Base-by-base conservation (phyloP, 2,113 vertebrate genomes). In the Bettongia penicillata region DNA sequence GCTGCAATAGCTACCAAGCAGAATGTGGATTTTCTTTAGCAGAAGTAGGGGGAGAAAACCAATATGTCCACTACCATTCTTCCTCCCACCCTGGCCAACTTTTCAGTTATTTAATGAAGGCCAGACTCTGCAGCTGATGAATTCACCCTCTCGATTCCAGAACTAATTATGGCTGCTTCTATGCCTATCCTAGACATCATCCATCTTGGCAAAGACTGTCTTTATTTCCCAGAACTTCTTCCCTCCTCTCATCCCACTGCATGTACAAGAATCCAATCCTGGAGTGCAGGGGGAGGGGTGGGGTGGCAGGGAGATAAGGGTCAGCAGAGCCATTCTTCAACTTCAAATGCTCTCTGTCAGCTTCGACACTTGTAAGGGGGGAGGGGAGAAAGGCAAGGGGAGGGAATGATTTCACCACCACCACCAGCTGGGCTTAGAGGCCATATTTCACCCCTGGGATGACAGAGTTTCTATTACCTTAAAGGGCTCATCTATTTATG, bases 401-500 rank as follows among this genome's bases (percentile, higher is more conserved):
- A 12, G 94, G 93, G 94, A 95, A 52, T 2, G 93, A 93, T 91
- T 0, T 93, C 53, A 89, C 95, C 97, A 96, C 96, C 96, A 94
- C 93, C 96, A 97, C 97, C n/a, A 0, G 0, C 0, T 3, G 95
- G 95, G 95, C 19, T 92, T n/a, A 0, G 95, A 92, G 94, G 94
- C 98, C 95, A 97, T 99, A 98, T 98, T 98, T 98, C 98, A 98
- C 95, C 91, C 94, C 89, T 10, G 93, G 96, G 96, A 96, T 98
- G 98, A 98, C 98, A 99, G 98, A 97, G 98, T 97, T 98, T 98
- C 93, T 98, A 98, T 98, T 98, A 98, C 98, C 98, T 98, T 98
- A 98, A 98, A 98, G 98, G 98, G 97, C 98, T 98, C 98, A 98
- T 98, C 98, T 99, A 98, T 98, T 98, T 98, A 98, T 98, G 98